Evolutionary conservation across 2,888 invertebrate genomes (phyloP), one percentile per base, ranked within the genome.

Genomic region (Seladonia tumulorum): DNA sequence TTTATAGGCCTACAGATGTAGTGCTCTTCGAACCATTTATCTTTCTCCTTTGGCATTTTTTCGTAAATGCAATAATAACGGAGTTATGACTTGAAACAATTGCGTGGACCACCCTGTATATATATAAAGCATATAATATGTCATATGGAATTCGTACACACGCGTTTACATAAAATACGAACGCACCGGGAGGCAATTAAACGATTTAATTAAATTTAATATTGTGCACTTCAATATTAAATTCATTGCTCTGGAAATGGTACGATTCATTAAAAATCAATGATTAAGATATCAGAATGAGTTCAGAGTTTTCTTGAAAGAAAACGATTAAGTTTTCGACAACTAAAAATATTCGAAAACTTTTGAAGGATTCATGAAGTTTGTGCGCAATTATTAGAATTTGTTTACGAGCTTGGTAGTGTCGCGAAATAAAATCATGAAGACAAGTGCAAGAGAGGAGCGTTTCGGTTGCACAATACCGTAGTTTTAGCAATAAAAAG

Each of bases 401-500:
- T 68, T 39, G 22, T 35, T 60, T 39, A 39, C 22, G 2, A 22
- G 16, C 18, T 18, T 2, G 35, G 7, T 22, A 16, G 66, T 66
- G 10, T 22, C 66, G 7, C 18, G 5, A 35, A 39, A 14, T 10
- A 16, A 49, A n/a, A 53, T 47, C 47, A 45, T 2, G 39, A 29
- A 14, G 76, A 60, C 14, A 29, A 45, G 29, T n/a, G 49, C n/a
- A 42, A 22, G 73, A 29, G 39, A 66, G 63, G 25, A 57, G 70
- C n/a, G 75, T 49, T 73, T 35, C 45, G 18, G 39, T n/a, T 25
- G n/a, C 29, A 60, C 29, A 39, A 45, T 47, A 78, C 75, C 7
- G 75, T 42, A 63, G 71, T 70, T 77, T 85, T 60, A 71, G 42
- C 82, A 82, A 77, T 71, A 77, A 82, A 83, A 78, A 45, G 66